Evolutionary conservation across 2,113 vertebrate species (phyloP).

Genomic region (Hippotragus niger): DNA sequence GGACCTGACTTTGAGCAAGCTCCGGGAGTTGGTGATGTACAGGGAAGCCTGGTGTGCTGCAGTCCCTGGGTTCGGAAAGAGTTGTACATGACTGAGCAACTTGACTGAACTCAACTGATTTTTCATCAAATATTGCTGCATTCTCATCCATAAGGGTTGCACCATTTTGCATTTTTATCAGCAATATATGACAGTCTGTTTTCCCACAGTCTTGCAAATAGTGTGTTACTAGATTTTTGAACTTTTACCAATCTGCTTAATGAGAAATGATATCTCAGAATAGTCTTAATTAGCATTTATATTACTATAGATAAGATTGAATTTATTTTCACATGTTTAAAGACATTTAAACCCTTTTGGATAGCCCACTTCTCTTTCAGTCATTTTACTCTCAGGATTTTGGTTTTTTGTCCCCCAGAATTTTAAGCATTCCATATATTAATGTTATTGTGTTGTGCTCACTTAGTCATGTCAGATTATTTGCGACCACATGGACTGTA

Average conservation of each 20-base stretch:
- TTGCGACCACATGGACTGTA: not conserved
- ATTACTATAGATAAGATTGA: not conserved
- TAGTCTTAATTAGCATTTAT: not conserved
- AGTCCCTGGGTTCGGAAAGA: not conserved
- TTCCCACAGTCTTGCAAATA: not conserved
- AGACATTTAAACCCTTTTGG: not conserved
- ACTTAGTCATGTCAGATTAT: not conserved
- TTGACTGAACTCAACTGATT: not conserved
- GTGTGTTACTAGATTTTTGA: not conserved
- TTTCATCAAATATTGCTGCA: not conserved
- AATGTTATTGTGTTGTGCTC: not conserved
- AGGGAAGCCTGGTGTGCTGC: not conserved
- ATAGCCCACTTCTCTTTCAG: not conserved
- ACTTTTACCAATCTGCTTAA: not conserved
- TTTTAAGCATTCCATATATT: not conserved
- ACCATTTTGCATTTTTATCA: not conserved
- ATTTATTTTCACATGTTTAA: not conserved
- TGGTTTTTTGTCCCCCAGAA: not conserved
- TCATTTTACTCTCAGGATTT: not conserved
- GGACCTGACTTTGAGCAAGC: not conserved
- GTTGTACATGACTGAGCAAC: fast-evolving
- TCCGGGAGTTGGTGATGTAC: not conserved
- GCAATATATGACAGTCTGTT: not conserved
- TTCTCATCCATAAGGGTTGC: not conserved
- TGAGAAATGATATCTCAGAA: not conserved